phyloP scores from a whole-genome alignment of 2,797 vertebrate species.

The Cossypha dichroa region DNA sequence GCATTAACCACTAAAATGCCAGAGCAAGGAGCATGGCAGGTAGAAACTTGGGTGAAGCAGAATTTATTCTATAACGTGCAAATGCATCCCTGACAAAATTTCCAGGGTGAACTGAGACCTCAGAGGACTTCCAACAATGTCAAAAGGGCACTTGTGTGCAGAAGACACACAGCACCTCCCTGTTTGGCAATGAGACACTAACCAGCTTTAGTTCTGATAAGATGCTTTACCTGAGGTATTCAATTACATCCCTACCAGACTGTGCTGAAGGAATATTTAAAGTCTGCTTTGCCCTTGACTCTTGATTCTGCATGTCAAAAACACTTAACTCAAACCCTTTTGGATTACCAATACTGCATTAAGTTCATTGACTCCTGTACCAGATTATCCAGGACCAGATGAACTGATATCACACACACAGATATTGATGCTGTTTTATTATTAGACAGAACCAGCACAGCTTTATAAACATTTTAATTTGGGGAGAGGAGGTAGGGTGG shows the following conservation, averaged over 20 bases:
- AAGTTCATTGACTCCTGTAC: constrained; percentile 63
- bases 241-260: constrained; percentile 73
- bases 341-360: constrained; percentile 73
- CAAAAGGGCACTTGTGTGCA: constrained; percentile 57
- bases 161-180: constrained; percentile 42
- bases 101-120: neutral
- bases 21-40: neutral
- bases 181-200: constrained; percentile 62
- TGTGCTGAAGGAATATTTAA: constrained; percentile 70
- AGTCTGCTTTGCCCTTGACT: constrained; percentile 80
- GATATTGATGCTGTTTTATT: constrained; percentile 56
- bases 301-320: constrained; percentile 77
- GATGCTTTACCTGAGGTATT: constrained; percentile 72
- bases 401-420: constrained; percentile 37
- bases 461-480: constrained; percentile 17
- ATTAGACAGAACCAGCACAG: constrained; percentile 28
- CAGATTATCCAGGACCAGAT: constrained; percentile 39
- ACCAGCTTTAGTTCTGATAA: constrained; percentile 73
- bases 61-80: neutral
- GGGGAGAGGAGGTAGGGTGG: neutral
- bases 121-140: constrained; percentile 69
- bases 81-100: neutral
- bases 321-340: constrained; percentile 76
- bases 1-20: neutral
- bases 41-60: neutral